phyloP scores from a whole-genome alignment of 2,113 vertebrate species.

The Scophthalmus maximus region DNA sequence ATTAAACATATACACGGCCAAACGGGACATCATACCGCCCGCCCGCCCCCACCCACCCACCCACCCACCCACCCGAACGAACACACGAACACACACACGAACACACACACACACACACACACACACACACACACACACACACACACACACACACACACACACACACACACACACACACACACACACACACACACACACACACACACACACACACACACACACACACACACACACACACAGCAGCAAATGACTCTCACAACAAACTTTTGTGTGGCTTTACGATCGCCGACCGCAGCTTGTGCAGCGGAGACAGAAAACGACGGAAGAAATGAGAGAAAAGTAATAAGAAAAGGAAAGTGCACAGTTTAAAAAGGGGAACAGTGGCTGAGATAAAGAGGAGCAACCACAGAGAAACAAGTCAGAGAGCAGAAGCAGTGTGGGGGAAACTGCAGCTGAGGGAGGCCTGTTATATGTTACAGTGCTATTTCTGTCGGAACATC shows the following conservation, averaged over 20 bases:
- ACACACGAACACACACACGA: no score
- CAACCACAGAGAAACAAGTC: background rate
- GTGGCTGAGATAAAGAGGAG: conserved; percentile 2
- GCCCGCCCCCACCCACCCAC: background rate
- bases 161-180: no score
- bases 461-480: conserved; percentile 36
- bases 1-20: conserved; percentile 45
- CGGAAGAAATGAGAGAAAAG: background rate
- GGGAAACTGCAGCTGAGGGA: conserved; percentile 26
- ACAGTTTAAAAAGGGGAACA: background rate
- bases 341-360: background rate
- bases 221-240: background rate
- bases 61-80: no score
- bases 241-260: background rate
- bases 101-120: background rate
- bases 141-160: background rate
- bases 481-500: conserved; percentile 55
- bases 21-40: conserved; percentile 20
- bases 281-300: background rate
- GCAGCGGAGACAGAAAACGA: background rate
- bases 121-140: background rate
- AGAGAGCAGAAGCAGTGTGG: conserved; percentile 4
- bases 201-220: background rate
- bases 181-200: background rate
- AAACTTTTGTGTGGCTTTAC: background rate